Conservation (phyloP, 2,113 vertebrate species). For the Aldabrachelys gigantea region DNA sequence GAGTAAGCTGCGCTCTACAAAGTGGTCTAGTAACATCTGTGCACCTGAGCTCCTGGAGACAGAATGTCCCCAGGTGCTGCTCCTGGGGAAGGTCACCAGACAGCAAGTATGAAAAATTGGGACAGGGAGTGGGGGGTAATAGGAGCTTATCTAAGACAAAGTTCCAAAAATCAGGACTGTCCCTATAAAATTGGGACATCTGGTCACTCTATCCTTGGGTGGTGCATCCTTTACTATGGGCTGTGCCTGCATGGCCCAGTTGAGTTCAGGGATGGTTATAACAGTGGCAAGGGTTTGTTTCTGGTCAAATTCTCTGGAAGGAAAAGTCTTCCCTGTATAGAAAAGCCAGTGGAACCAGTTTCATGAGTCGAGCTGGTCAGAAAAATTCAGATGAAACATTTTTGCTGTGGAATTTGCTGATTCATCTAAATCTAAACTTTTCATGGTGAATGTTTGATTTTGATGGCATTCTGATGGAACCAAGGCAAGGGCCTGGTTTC, state of each 20-base stretch:
- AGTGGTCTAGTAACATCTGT: neutral
- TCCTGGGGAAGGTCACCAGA: too few relatives aligned
- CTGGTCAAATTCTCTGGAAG: neutral
- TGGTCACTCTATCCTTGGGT: too few relatives aligned
- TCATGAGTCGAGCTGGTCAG: conserved; percentile 23
- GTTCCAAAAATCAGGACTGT: too few relatives aligned
- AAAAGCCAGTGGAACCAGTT: conserved; percentile 21
- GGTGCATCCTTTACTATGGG: neutral
- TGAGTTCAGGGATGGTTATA: neutral
- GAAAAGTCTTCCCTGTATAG: neutral
- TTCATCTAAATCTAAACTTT: conserved; percentile 45
- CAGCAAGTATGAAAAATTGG: too few relatives aligned
- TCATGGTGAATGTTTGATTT: conserved; percentile 32
- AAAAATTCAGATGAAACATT: neutral
- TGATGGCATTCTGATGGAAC: conserved; percentile 27
- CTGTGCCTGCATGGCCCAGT: neutral
- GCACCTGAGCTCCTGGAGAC: neutral
- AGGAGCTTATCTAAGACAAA: too few relatives aligned
- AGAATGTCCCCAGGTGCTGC: neutral
- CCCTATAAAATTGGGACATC: too few relatives aligned
- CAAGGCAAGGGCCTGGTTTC: neutral
- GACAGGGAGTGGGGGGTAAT: too few relatives aligned
- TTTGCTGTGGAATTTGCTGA: conserved; percentile 22
- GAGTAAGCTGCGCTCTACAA: neutral
- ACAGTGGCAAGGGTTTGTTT: neutral